Evolutionary conservation across 2,113 vertebrate species (phyloP).

Genomic region (Rutilus rutilus): DNA sequence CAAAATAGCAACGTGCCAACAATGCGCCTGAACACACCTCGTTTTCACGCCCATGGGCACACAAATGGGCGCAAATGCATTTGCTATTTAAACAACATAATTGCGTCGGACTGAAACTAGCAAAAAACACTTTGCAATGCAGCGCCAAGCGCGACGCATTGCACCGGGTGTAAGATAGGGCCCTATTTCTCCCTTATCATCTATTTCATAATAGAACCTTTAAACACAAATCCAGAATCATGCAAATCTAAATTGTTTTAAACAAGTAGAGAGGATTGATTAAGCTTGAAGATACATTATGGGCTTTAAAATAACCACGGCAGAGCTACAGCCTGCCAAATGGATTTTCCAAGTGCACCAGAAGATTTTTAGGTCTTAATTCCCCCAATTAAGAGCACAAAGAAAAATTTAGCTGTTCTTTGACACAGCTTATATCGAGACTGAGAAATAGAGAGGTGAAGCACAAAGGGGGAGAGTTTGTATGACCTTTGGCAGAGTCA

Average conservation of each 20-base stretch:
- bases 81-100: no score
- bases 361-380: constrained; percentile 10
- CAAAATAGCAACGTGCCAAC: no score
- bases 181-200: not conserved
- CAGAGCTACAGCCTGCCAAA: constrained; percentile 14
- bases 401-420: not conserved
- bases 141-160: no score
- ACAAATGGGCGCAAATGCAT: no score
- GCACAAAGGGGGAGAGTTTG: constrained; percentile 20
- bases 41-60: no score
- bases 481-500: not conserved
- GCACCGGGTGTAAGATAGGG: no score
- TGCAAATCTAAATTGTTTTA: not conserved
- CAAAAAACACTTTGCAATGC: no score
- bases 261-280: constrained; percentile 20
- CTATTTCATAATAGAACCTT: not conserved
- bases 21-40: no score
- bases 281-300: constrained; percentile 4
- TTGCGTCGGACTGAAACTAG: no score
- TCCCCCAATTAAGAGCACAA: not conserved
- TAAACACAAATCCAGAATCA: not conserved
- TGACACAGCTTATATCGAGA: not conserved
- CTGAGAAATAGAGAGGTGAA: not conserved
- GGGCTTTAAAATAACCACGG: not conserved
- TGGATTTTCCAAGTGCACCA: constrained; percentile 17